Evolutionary conservation across 2,797 vertebrate genomes (phyloP).

Genomic region (Pelobates cultripes): DNA sequence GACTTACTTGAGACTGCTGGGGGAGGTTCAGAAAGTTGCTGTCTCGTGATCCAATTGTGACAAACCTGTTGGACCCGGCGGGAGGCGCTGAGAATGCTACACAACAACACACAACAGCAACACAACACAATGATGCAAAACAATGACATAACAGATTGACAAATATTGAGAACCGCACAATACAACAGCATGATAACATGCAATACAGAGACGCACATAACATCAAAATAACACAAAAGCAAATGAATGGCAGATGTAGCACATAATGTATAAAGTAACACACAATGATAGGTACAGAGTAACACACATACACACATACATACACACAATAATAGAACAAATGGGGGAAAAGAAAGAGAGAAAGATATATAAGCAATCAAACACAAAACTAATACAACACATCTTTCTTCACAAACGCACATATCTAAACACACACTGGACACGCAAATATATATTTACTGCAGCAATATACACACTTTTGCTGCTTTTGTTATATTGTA

Average conservation of each 20-base stretch:
- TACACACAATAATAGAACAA: slow-evolving; percentile 35
- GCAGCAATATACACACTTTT: not conserved
- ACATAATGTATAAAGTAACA: slow-evolving; percentile 21
- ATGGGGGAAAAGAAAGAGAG: slow-evolving; percentile 56
- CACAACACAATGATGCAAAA: slow-evolving; percentile 45
- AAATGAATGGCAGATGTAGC: slow-evolving; percentile 5
- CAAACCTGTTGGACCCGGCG: slow-evolving; percentile 98
- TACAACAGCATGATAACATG: slow-evolving; percentile 29
- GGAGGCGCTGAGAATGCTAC: slow-evolving; percentile 95
- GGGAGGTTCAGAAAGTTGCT: slow-evolving; percentile 97
- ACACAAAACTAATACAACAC: slow-evolving; percentile 54
- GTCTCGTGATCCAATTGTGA: slow-evolving; percentile 98
- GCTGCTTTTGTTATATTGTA: no score
- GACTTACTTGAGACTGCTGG: slow-evolving; percentile 92
- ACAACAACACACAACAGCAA: slow-evolving; percentile 48
- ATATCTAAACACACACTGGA: slow-evolving; percentile 37
- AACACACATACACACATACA: slow-evolving; percentile 38
- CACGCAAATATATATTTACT: slow-evolving; percentile 6
- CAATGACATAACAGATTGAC: slow-evolving; percentile 9
- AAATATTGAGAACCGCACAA: not conserved
- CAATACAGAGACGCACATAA: not conserved
- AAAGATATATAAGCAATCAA: slow-evolving; percentile 47
- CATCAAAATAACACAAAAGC: not conserved
- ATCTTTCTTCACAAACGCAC: slow-evolving; percentile 51
- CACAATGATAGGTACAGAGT: slow-evolving; percentile 22